Percentiles rank a stretch among this genome's conserved stretches.
phyloP scores from a whole-genome alignment of 92 coral and sea anemone genomes.

The Diadumene lineata region DNA sequence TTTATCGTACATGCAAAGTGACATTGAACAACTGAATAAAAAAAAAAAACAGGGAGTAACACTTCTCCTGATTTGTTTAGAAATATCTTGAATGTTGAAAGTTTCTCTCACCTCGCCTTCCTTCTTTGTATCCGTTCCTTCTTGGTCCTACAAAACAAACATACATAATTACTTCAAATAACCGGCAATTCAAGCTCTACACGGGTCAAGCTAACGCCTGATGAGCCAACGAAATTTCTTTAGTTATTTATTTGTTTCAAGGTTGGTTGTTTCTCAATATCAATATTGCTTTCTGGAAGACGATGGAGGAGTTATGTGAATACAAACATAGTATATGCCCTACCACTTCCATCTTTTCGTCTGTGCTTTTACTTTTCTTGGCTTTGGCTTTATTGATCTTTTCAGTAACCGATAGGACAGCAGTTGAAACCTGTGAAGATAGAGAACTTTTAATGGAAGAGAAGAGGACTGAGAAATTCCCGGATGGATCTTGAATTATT shows the following conservation, averaged over 20 bases:
- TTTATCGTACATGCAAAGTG: no score
- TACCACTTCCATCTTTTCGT: conserved; percentile 98
- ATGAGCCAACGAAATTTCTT: no score
- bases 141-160: background rate
- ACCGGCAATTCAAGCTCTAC: no score
- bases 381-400: conserved; percentile 80
- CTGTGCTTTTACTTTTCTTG: conserved; percentile 75
- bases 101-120: conserved; percentile 7
- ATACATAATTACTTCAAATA: no score
- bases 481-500: no score
- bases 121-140: background rate
- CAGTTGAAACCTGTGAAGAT: conserved; percentile 79
- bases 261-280: no score
- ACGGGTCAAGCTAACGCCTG: no score
- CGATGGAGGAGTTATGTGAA: background rate
- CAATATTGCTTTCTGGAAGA: no score
- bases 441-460: background rate
- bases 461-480: background rate
- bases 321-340: background rate
- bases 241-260: no score
- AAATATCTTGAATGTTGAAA: background rate
- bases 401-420: conserved; percentile 92
- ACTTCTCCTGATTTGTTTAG: no score
- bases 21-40: no score
- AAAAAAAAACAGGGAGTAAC: no score